Evolutionary conservation across 2,888 invertebrate genomes (phyloP), one percentile per base, ranked within the genome.

Genomic region (Aphrophora alni): DNA sequence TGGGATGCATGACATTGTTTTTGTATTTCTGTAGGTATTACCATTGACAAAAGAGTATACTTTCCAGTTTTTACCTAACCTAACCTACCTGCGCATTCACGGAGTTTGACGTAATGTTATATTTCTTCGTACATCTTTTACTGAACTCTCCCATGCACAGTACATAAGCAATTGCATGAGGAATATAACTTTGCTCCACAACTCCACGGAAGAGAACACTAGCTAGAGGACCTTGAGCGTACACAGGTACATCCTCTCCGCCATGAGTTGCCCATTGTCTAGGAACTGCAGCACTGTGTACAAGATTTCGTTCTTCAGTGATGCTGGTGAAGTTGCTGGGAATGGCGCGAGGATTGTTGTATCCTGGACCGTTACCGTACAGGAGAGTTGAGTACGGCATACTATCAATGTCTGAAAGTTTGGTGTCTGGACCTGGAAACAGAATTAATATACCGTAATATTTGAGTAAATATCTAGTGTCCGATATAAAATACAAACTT

Each of bases 151-250:
- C 80, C 25, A 82, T 81, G 86, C 95, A 95, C 14, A 94, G 92
- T 14, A 94, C 93, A 88, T 94, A 95, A 10, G 95, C 95, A 85
- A 96, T 93, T 3, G 95, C 95, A 87, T 96, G 95, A 0, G 95
- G 94, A 76, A 96, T 94, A 89, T 95, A 96, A 86, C 94, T 94
- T 88, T 96, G 96, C 87, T 96, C 96, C 82, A 95, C 92, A 8
- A 94, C 94, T 0, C 95, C 95, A 7, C 84, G 84, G 82, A 86
- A 85, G n/a, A 86, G 81, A 0, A 83, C 82, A n/a, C 82, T 81
- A n/a, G 85, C 85, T 27, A 84, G 82, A 0, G 86, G 86, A 0
- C 86, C 86, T 12, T 82, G 82, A n/a, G 85, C 85, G 82, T 85
- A 86, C 25, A 85, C 92, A 0, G 95, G 94, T 0, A 96, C 96